phyloP scores from a whole-genome alignment of 2,113 vertebrate species.

The Pao palembangensis region DNA sequence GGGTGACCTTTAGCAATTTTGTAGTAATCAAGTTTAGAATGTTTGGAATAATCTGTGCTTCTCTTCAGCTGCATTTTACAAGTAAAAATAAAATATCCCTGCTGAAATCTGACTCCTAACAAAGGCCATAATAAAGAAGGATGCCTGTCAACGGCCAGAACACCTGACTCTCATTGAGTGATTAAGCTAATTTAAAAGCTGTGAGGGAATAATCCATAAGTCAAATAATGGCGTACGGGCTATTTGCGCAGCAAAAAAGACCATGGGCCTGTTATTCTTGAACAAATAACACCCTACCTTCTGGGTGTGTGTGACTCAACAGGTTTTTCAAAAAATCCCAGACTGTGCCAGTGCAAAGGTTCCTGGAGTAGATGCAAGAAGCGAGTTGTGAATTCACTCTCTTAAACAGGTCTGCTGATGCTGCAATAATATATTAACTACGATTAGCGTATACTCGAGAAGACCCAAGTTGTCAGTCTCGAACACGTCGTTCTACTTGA shows the following conservation, averaged over 20 bases:
- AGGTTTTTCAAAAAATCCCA: conserved; percentile 18
- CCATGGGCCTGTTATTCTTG: conserved; percentile 18
- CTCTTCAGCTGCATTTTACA: conserved; percentile 9
- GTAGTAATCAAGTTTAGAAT: not conserved
- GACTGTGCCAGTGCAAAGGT: not conserved
- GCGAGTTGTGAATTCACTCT: no score
- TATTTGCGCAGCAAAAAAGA: conserved; percentile 49
- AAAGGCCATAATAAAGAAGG: not conserved
- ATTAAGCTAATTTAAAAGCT: conserved; percentile 2
- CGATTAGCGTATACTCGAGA: no score
- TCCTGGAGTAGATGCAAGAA: not conserved
- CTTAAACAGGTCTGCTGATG: no score
- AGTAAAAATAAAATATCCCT: no score
- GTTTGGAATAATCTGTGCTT: not conserved
- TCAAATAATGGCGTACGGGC: conserved; percentile 6
- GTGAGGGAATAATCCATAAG: not conserved
- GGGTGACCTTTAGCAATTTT: conserved; percentile 8
- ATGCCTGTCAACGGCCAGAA: conserved; percentile 8
- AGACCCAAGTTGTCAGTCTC: no score
- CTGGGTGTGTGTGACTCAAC: conserved; percentile 28
- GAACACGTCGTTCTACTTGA: no score
- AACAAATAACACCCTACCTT: conserved; percentile 37
- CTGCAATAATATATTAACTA: no score
- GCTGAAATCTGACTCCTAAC: no score
- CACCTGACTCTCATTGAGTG: not conserved